A percentile compares a stretch with the other conserved stretches of the same genome.
phyloP scores from a whole-genome alignment of 2,113 vertebrate genomes.

The Mesembrinibis cayennensis region DNA sequence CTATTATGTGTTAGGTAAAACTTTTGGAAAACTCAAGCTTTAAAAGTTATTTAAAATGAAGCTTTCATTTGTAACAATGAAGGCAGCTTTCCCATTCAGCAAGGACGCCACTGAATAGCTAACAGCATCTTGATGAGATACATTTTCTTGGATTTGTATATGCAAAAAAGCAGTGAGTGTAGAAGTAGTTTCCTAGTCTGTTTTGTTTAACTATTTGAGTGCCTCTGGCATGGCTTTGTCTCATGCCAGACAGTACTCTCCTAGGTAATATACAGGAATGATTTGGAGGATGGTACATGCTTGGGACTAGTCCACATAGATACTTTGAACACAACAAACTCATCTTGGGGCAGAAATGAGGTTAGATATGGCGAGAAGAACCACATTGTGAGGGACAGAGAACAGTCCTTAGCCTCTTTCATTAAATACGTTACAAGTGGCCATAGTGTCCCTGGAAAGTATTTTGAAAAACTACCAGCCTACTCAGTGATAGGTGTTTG shows the following conservation, averaged over 20 bases:
- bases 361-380: background rate
- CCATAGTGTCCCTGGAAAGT: background rate
- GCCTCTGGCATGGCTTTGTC: background rate
- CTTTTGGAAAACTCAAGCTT: background rate
- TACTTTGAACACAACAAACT: background rate
- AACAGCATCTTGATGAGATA: background rate
- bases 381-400: background rate
- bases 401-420: background rate
- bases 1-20: background rate
- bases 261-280: background rate
- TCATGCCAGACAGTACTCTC: background rate
- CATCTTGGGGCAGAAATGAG: background rate
- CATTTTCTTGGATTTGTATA: background rate
- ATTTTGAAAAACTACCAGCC: background rate
- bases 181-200: background rate
- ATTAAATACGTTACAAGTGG: background rate
- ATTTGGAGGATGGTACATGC: background rate
- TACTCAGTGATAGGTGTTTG: background rate
- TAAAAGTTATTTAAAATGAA: background rate
- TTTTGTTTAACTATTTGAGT: background rate
- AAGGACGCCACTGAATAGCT: background rate
- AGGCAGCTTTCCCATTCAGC: background rate
- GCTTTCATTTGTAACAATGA: background rate
- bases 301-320: background rate
- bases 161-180: background rate